A percentile compares a stretch with the other conserved stretches of the same genome.
Evolutionary conservation across 2,113 vertebrate genomes (phyloP).

Genomic region (Stigmatopora argus): DNA sequence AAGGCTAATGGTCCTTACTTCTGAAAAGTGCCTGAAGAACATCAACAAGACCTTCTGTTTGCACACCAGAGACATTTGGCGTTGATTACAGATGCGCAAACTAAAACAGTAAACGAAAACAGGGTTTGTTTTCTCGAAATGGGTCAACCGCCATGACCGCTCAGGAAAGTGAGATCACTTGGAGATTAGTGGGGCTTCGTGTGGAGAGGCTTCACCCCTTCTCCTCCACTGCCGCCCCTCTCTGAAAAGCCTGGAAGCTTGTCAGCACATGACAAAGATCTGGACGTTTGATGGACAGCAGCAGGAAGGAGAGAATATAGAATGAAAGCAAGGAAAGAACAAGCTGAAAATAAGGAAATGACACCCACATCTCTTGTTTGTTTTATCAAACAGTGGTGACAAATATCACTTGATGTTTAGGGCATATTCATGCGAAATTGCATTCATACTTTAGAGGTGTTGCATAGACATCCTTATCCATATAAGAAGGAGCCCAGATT

Average conservation of each 20-base stretch:
- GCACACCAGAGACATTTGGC: not conserved
- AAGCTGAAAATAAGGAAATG: not conserved
- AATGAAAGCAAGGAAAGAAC: not conserved
- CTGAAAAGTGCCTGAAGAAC: not conserved
- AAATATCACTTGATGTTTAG: no score
- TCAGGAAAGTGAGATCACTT: not conserved
- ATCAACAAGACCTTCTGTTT: slow-evolving; percentile 1
- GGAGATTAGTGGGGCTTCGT: not conserved
- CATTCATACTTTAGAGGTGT: no score
- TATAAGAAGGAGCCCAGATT: no score
- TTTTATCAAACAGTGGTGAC: no score
- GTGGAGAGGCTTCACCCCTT: not conserved
- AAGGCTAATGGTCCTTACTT: not conserved
- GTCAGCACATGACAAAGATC: not conserved
- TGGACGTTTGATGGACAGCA: not conserved
- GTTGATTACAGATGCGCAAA: not conserved
- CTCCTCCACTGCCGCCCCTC: not conserved
- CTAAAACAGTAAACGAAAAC: not conserved
- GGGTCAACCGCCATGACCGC: slow-evolving; percentile 2
- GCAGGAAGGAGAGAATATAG: not conserved
- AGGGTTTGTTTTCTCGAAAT: not conserved
- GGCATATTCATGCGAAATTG: no score
- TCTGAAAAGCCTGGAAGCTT: not conserved
- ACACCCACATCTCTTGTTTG: no score
- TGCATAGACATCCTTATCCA: no score